phyloP scores from a whole-genome alignment of 2,797 vertebrate genomes.

The Paguma larvata region DNA sequence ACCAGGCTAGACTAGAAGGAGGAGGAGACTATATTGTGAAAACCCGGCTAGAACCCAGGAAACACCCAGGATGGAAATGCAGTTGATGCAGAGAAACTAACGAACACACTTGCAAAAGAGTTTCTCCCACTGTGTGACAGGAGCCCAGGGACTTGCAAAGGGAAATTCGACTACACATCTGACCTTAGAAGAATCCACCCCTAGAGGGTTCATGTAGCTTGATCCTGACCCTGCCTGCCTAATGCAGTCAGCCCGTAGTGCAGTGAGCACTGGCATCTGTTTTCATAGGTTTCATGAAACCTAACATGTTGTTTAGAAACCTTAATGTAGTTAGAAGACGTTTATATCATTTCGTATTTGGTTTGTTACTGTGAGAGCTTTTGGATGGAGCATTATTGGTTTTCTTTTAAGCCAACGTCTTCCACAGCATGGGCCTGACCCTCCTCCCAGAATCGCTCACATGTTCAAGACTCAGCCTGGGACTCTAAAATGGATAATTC shows the following conservation, averaged over 20 bases:
- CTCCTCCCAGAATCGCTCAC: neutral
- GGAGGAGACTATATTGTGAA: neutral
- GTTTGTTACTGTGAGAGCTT: neutral
- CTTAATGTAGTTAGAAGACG: neutral
- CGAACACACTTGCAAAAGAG: neutral
- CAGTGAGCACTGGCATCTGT: neutral
- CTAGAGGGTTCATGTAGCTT: neutral
- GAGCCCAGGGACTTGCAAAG: neutral
- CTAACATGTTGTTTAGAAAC: neutral
- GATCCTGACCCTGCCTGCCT: neutral
- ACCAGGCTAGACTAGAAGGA: neutral
- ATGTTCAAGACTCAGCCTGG: neutral
- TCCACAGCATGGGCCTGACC: neutral
- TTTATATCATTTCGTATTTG: slow-evolving; percentile 20
- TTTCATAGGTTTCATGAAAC: no score
- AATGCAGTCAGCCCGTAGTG: no score
- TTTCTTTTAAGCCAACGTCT: slow-evolving; percentile 6
- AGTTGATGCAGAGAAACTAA: neutral
- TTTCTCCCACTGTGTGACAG: neutral
- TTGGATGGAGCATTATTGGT: neutral
- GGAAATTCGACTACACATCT: neutral
- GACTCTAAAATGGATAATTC: neutral
- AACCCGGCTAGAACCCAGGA: neutral
- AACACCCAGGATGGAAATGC: neutral
- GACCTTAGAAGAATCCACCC: neutral